Percentiles rank a stretch among this genome's conserved stretches.
phyloP scores from a whole-genome alignment of 2,113 vertebrate genomes.

The Hippolais icterina region DNA sequence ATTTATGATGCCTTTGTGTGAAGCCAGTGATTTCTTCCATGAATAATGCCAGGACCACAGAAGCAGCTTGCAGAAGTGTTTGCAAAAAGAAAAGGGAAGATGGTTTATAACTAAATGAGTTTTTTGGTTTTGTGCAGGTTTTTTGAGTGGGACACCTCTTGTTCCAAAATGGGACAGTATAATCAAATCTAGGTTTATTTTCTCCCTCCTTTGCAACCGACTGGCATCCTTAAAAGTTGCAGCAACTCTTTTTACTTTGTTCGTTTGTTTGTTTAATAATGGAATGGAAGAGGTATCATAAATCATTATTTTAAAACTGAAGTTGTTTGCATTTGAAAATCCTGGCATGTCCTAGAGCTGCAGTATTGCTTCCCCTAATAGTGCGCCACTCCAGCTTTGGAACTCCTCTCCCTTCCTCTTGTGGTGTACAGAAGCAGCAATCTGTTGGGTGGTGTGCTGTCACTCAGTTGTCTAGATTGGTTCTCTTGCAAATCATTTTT shows the following conservation, averaged over 20 bases:
- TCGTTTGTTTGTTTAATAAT: background rate
- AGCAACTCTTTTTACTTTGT: background rate
- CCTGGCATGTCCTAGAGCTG: background rate
- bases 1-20: background rate
- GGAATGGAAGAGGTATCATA: background rate
- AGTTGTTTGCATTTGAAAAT: background rate
- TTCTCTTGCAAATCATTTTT: background rate
- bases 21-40: background rate
- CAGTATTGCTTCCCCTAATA: background rate
- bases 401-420: background rate
- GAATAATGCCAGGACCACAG: background rate
- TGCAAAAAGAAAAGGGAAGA: background rate
- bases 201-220: background rate
- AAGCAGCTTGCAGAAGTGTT: background rate
- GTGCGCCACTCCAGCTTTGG: background rate
- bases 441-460: background rate
- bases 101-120: background rate
- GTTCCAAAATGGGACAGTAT: background rate
- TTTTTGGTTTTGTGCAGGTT: background rate
- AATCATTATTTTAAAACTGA: background rate
- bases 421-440: background rate
- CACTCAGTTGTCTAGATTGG: background rate
- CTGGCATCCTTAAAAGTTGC: background rate
- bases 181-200: background rate
- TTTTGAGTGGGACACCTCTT: background rate